Evolutionary conservation across 2,888 invertebrate species (phyloP).

Genomic region (Dynastes hyllus): DNA sequence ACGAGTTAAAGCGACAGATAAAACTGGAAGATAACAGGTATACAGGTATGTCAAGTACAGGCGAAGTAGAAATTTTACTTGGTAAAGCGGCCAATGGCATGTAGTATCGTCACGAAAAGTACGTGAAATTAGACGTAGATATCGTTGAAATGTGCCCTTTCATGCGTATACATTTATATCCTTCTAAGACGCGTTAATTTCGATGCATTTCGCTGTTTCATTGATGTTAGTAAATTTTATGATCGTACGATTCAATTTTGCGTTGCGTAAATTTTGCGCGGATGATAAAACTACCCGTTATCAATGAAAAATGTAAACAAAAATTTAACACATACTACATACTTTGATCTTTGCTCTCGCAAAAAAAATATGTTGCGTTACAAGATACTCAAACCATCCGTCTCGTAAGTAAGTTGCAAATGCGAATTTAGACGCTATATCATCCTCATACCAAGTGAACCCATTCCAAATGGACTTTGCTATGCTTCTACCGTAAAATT

Average conservation of each 20-base stretch:
- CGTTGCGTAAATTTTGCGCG: conserved; percentile 18
- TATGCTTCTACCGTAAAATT: neutral
- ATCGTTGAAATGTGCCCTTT: neutral
- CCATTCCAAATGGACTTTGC: neutral
- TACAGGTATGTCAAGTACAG: conserved; percentile 56
- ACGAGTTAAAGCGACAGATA: conserved; percentile 10
- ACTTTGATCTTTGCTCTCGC: conserved; percentile 55
- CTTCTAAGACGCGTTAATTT: too few species aligned
- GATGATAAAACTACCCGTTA: conserved; percentile 39
- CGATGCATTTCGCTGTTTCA: neutral
- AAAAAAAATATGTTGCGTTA: conserved; percentile 31
- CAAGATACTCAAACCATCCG: neutral
- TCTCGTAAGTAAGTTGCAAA: neutral
- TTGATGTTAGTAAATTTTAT: too few species aligned
- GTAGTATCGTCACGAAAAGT: conserved; percentile 39
- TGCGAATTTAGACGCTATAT: neutral
- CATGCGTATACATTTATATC: too few species aligned
- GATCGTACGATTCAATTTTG: neutral
- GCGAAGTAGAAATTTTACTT: conserved; percentile 11
- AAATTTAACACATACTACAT: conserved; percentile 30
- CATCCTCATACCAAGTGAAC: too few species aligned
- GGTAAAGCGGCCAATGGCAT: too few species aligned
- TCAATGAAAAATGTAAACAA: conserved; percentile 45
- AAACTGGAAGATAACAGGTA: conserved; percentile 42
- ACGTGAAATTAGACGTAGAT: too few species aligned